Evolutionary conservation across 2,797 vertebrate species (phyloP), one percentile per base, ranked within the genome.

Genomic region (Schizothorax lantsangensis): DNA sequence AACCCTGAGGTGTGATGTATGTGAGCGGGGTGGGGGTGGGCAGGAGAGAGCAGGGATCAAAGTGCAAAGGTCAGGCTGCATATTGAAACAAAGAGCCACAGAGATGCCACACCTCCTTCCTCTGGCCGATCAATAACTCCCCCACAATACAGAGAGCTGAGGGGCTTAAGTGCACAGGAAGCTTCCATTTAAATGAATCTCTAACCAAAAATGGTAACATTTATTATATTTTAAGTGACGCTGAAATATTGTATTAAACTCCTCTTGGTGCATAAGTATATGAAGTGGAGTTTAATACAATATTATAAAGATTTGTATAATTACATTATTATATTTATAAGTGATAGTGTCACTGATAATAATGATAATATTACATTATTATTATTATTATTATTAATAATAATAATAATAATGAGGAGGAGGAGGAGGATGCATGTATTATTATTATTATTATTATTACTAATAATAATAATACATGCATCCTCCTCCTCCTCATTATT

Each of bases 51-150:
- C 72, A 52, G 86, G 92, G 93, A 93, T 93, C 92, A 93, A 86
- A 88, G 95, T 87, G 92, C 92, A 93, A 90, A 94, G 94, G 93
- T 93, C 91, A 88, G 64, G 52, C 59, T 72, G 89, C 87, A 92
- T 89, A 90, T 89, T 91, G 92, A 94, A 94, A 94, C 95, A 95
- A 95, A 95, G 93, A 92, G 91, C 87, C 88, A 88, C 86, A 91
- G 84, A 84, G 81, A 94, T 94, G 91, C 81, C 87, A 69, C 77
- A 43, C 49, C 80, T 80, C 86, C 72, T 86, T 87, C 52, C 86
- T 54, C 91, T 90, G 47, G 49, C 91, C 85, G 90, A 95, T 95
- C 94, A 88, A 94, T 95, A 92, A 85, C 71, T 26, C 19, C 49
- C 49, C 52, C 75, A 43, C 54, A 57, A 38, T 47, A 40, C 4